Base-by-base conservation (phyloP, 92 coral and sea anemone species). In the Diadumene lineata region DNA sequence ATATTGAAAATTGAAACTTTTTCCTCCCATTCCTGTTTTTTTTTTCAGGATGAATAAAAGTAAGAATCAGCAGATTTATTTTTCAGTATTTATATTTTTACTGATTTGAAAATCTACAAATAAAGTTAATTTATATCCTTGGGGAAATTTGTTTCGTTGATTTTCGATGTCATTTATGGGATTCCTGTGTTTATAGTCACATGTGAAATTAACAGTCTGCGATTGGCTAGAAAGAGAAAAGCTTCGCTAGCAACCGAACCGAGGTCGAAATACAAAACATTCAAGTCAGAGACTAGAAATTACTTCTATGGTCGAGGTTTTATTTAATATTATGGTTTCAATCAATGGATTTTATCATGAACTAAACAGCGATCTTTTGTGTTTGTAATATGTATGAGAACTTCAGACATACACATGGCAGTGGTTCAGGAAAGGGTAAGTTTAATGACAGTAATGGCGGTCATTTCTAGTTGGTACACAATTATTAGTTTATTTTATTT, bases 161-260 rank as follows among this genome's bases (percentile, higher is more conserved):
- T n/a, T n/a, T n/a, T n/a, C n/a, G n/a, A n/a, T n/a, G n/a, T n/a
- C n/a, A n/a, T n/a, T n/a, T n/a, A n/a, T n/a, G n/a, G 75, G 44
- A 1, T 70, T 26, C 75, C 75, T 70, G 75, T 70, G 66, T 32
- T 66, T 72, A 11, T 30, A 19, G 25, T 60, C 88, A 84, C 43
- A 79, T 84, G 88, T 66, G 11, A 18, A 0, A 2, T 64, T 44
- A 53, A 27, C 56, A 73, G 7, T 23, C 15, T 18, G 3, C 60
- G 87, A 86, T 86, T 82, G 91, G 91, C 67, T 64, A 48, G 17
- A 17, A 28, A 10, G 17, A 0, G 44, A 61, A 50, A 32, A 55
- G 79, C 79, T 87, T 82, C 85, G 86, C 85, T 87, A 87, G 92
- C 92, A 87, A 87, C 92, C 60, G 64, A 62, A 69, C 1, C 1